Base-by-base conservation (phyloP, 2,888 invertebrate genomes). In the Stenotaenia linearis region DNA sequence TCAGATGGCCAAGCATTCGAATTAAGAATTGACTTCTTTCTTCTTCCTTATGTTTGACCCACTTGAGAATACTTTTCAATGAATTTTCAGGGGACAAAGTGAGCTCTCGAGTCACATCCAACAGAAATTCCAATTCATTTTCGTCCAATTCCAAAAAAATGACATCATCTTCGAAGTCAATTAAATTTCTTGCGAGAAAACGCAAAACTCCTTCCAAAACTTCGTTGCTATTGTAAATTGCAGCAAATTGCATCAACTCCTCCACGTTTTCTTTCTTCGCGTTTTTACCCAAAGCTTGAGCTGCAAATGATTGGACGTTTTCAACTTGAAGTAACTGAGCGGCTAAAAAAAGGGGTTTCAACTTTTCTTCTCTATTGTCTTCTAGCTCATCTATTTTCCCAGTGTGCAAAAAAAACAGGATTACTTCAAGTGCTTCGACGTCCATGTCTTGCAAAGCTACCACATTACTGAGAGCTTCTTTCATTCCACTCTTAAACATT, bases 401-500 rank as follows among this genome's bases (percentile, higher is more conserved):
- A 4, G 75, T 75, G 75, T 75, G 35, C 32, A 75, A 35, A 75
- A 25, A 75, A n/a, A 3, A 18, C 6, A 75, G 18, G 9, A 75
- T 75, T 2, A 75, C 75, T 32, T 75, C 75, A 4, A 75, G n/a
- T 6, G 75, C 75, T 25, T 75, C 75, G 2, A n/a, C 75, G 21
- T 75, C 75, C 35, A 75, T 15, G 10, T 75, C 35, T n/a, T 30
- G 30, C n/a, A 75, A n/a, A 1, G 21, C 35, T 23, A 75, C 75
- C 12, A n/a, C 18, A 9, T 28, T 28, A 32, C 5, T 32, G 9
- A 35, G 30, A 75, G 75, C 75, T 75, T 75, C 75, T 75, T 32
- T 32, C 75, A 75, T 75, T 4, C 75, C 75, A n/a, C 75, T 75
- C 18, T 75, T 30, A 28, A 75, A 75, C 75, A 75, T 75, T 25